Percentiles rank a stretch among this genome's conserved stretches.
These are phyloP conservation scores for Telmatherina bonti DNA, from an alignment of 2,797 vertebrate species.

Conservation along the genomic window DNA sequence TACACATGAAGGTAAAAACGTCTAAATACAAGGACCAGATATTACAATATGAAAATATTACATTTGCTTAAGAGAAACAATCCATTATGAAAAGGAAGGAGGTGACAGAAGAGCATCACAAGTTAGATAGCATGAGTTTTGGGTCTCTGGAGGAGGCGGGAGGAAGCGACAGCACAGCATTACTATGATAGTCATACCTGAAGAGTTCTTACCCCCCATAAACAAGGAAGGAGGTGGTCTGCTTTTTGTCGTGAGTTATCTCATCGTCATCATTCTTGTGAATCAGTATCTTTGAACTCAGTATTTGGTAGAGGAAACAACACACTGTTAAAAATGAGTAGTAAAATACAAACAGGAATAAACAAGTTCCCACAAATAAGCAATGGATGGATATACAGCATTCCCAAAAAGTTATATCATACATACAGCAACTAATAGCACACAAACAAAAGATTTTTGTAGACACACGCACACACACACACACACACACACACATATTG, in stretches of 20 bases:
- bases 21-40: slow-evolving; percentile 70
- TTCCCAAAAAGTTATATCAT: slow-evolving; percentile 55
- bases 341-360: slow-evolving; percentile 69
- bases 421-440: slow-evolving; percentile 53
- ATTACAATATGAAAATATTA: slow-evolving; percentile 84
- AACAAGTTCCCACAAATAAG: slow-evolving; percentile 65
- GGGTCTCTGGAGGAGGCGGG: slow-evolving; percentile 58
- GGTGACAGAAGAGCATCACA: slow-evolving; percentile 59
- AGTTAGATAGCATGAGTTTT: slow-evolving; percentile 57
- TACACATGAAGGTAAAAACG: slow-evolving; percentile 74
- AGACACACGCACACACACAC: slow-evolving; percentile 45
- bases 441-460: slow-evolving; percentile 55
- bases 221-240: slow-evolving; percentile 63
- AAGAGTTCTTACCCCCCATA: slow-evolving; percentile 70
- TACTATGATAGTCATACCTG: slow-evolving; percentile 69
- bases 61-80: slow-evolving; percentile 71
- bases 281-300: slow-evolving; percentile 55
- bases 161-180: slow-evolving; percentile 60
- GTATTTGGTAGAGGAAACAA: slow-evolving; percentile 76
- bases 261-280: slow-evolving; percentile 20
- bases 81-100: slow-evolving; percentile 67
- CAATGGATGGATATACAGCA: slow-evolving; percentile 70
- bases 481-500: too few species aligned
- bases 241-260: slow-evolving; percentile 40
- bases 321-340: slow-evolving; percentile 65